Evolutionary conservation across 2,113 vertebrate species (phyloP).

Genomic region (Otocyon megalotis): DNA sequence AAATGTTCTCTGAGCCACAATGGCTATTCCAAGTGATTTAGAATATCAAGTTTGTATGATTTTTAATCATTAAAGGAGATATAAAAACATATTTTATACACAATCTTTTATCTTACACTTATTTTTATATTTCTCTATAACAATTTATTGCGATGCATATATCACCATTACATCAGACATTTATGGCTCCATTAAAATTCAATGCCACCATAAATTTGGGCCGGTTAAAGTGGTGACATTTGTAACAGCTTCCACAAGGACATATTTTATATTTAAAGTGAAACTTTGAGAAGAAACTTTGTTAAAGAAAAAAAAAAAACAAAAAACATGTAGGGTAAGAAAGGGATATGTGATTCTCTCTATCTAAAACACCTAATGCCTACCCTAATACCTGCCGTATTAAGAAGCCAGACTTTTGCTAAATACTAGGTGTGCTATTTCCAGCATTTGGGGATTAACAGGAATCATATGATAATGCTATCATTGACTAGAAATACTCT

Average conservation of each 20-base stretch:
- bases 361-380: conserved; percentile 45
- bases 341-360: conserved; percentile 46
- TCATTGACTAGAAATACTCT: background rate
- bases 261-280: conserved; percentile 91
- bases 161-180: conserved; percentile 90
- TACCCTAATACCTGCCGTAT: background rate
- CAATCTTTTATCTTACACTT: conserved; percentile 90
- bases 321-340: background rate
- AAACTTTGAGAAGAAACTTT: conserved; percentile 89
- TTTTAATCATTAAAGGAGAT: conserved; percentile 90
- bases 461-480: conserved; percentile 51
- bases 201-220: conserved; percentile 89
- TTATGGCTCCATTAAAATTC: conserved; percentile 92
- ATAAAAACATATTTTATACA: conserved; percentile 91
- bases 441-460: conserved; percentile 56
- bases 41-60: conserved; percentile 86
- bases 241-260: conserved; percentile 90
- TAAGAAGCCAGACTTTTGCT: conserved; percentile 59
- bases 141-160: conserved; percentile 88
- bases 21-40: conserved; percentile 82
- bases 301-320: conserved; percentile 76
- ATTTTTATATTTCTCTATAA: conserved; percentile 91
- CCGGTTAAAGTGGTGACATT: conserved; percentile 90
- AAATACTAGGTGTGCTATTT: conserved; percentile 58
- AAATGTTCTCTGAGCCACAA: conserved; percentile 70